A percentile compares a stretch with the other conserved stretches of the same genome.
phyloP scores from a whole-genome alignment of 2,113 vertebrate species.

The Myotis brandtii region DNA sequence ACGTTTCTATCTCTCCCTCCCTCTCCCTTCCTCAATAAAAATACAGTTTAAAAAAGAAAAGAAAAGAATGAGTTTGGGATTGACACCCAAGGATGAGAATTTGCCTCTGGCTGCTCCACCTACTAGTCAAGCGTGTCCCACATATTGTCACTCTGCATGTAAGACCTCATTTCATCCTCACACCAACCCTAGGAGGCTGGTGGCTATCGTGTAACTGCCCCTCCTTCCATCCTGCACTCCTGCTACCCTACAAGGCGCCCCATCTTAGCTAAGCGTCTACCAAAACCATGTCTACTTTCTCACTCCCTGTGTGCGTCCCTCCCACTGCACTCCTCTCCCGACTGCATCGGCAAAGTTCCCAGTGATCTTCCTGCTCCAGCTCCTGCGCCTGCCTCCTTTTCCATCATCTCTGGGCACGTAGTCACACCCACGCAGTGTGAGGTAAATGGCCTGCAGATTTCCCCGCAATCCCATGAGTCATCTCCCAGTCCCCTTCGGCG shows the following conservation, averaged over 20 bases:
- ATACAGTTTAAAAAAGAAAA: no score
- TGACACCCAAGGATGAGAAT: not conserved
- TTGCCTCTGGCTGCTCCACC: not conserved
- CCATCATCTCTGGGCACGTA: not conserved
- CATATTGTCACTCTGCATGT: no score
- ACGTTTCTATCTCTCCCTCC: no score
- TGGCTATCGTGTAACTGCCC: not conserved
- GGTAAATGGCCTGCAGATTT: constrained; percentile 3
- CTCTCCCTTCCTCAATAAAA: no score
- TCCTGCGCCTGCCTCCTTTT: not conserved
- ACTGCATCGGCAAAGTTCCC: not conserved
- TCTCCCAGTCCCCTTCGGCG: constrained; percentile 27
- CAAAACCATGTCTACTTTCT: not conserved
- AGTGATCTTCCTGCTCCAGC: not conserved
- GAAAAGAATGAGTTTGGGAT: not conserved
- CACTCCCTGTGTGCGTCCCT: not conserved
- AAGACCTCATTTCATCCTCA: not conserved
- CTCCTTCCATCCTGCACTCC: not conserved
- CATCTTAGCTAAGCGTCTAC: not conserved
- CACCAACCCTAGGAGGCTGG: not conserved
- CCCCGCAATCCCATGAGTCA: not conserved
- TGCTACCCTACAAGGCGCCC: no score
- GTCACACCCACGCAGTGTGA: not conserved
- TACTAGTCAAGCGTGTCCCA: not conserved
- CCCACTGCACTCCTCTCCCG: not conserved